These are phyloP conservation scores for Ennomos fuscantarius DNA, from an alignment of 2,888 invertebrate species.

Conservation along the genomic window DNA sequence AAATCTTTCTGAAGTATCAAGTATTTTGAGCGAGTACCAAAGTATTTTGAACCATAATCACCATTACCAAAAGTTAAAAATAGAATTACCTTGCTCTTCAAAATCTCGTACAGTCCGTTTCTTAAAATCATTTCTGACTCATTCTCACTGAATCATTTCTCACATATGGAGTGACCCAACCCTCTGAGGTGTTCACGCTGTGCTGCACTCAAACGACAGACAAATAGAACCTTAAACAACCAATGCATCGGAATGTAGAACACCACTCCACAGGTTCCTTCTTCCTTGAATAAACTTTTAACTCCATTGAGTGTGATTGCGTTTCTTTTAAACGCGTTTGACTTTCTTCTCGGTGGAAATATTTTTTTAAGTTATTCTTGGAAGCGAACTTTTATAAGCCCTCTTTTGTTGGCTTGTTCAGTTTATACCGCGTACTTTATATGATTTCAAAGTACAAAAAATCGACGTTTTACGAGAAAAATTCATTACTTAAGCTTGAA, in stretches of 20 bases:
- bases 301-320: slow-evolving; percentile 49
- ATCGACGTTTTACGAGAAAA: background rate
- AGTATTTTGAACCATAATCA: too few relatives aligned
- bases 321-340: slow-evolving; percentile 49
- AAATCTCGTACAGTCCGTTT: too few relatives aligned
- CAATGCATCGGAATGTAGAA: background rate
- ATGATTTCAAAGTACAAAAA: slow-evolving; percentile 3
- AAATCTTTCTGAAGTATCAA: too few relatives aligned
- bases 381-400: slow-evolving; percentile 3
- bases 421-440: slow-evolving; percentile 9
- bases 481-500: background rate
- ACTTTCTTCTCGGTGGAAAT: slow-evolving; percentile 43
- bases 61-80: too few relatives aligned
- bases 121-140: too few relatives aligned
- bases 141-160: too few relatives aligned
- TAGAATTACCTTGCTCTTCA: too few relatives aligned
- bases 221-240: too few relatives aligned
- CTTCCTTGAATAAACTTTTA: slow-evolving; percentile 41
- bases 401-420: slow-evolving; percentile 1
- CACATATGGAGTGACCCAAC: too few relatives aligned
- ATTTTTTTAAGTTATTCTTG: slow-evolving; percentile 32
- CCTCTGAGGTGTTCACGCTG: too few relatives aligned
- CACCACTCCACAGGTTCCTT: slow-evolving; percentile 12
- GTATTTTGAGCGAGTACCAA: too few relatives aligned
- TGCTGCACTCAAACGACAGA: too few relatives aligned